phyloP scores from a whole-genome alignment of 2,797 vertebrate genomes.

The Buphagus erythrorhynchus region DNA sequence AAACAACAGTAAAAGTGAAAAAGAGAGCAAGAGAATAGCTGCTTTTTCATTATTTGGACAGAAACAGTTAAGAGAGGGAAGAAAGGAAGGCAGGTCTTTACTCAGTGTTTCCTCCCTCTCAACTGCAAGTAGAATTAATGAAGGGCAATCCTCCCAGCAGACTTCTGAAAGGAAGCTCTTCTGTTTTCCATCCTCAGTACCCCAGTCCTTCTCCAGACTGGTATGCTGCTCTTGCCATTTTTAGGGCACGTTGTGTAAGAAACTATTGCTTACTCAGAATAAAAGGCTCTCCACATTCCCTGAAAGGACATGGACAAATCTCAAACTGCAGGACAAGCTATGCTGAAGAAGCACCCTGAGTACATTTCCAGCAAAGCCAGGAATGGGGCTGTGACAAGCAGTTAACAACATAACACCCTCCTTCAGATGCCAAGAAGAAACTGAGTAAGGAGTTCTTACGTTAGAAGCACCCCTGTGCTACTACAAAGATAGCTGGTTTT shows the following conservation, averaged over 20 bases:
- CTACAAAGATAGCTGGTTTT: not conserved
- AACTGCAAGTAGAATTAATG: not conserved
- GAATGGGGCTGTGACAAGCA: not conserved
- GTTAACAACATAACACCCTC: not conserved
- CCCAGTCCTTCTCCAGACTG: not conserved
- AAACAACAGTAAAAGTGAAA: not conserved
- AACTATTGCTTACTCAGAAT: not conserved
- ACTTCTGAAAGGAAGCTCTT: not conserved
- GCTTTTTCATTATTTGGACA: not conserved
- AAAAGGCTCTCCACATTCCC: not conserved
- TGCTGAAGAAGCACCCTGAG: not conserved
- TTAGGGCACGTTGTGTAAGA: not conserved
- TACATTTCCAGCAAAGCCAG: not conserved
- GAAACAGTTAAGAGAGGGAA: not conserved
- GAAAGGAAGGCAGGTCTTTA: not conserved
- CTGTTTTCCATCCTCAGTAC: not conserved
- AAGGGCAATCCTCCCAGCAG: not conserved
- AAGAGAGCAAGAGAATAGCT: not conserved
- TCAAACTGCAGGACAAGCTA: not conserved
- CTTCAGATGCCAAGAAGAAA: not conserved
- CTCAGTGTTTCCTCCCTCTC: not conserved
- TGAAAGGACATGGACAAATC: not conserved
- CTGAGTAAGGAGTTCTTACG: not conserved
- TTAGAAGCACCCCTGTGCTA: not conserved
- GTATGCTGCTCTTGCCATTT: not conserved